Evolutionary conservation across 2,888 invertebrate species (phyloP), one percentile per base, ranked within the genome.

Genomic region (Thera obeliscata): DNA sequence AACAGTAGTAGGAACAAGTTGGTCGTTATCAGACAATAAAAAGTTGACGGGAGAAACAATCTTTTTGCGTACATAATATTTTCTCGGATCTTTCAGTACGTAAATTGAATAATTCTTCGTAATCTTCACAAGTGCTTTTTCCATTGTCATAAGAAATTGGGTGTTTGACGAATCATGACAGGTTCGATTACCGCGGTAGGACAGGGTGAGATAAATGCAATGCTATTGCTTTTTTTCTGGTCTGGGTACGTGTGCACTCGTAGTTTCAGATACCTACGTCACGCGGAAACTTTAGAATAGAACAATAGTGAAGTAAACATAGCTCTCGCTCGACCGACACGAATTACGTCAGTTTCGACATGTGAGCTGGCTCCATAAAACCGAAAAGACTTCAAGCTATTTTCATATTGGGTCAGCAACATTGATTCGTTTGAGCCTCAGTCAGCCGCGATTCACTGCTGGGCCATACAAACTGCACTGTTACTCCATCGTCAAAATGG

Each of bases 321-420:
- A 79, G 81, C 81, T 81, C 75, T 68, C 69, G 67, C 75, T 68
- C 69, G 67, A 77, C 75, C 69, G 70, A 78, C 81, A 75, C 70
- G 76, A 65, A 76, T 84, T 87, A 83, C 89, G 88, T 88, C 84
- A 89, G 80, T 78, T 86, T 86, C 83, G 83, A 87, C 86, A 85
- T 84, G 85, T 80, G 80, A 82, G 77, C 81, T 80, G 78, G 75
- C 78, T 85, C 83, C 81, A 84, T 84, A 82, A 82, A 85, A 82
- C 81, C 79, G 80, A 79, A 80, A 77, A 82, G 78, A 82, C 84
- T 85, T 90, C 86, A 86, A 88, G 88, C 91, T 92, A 92, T 91
- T 93, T 92, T 91, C 84, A 90, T 85, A 88, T 76, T 87, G 81
- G 86, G 82, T 87, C 85, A 87, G 83, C 81, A 83, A 81, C 78